Conservation (phyloP, 2,888 invertebrate species). For the Caenorhabditis becei region DNA sequence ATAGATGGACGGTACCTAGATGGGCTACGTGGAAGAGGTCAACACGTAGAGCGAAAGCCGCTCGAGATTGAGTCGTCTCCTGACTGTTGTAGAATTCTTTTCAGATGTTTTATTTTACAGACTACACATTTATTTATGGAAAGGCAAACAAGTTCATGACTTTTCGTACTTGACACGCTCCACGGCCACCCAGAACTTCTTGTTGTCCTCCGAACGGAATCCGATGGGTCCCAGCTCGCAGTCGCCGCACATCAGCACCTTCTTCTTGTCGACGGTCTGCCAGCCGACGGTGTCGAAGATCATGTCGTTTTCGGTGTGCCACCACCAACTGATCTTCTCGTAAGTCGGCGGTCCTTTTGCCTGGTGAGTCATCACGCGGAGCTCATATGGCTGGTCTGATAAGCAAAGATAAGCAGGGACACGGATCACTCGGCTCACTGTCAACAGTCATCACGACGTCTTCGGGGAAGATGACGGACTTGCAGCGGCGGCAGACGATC, state of each 20-base stretch:
- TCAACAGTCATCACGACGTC: conserved; percentile 71
- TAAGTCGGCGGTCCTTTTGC: conserved; percentile 48
- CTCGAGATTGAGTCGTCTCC: no score
- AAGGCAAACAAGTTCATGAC: no score
- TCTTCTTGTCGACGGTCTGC: conserved; percentile 75
- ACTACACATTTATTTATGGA: no score
- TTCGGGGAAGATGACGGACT: conserved; percentile 73
- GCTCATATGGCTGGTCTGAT: conserved; percentile 58
- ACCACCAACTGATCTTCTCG: conserved; percentile 71
- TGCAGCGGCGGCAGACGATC: conserved; percentile 75
- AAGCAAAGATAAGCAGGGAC: neutral
- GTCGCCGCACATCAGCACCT: conserved; percentile 75
- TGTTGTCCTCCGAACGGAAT: conserved; percentile 68
- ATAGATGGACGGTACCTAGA: no score
- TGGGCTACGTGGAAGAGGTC: no score
- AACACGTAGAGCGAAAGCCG: no score
- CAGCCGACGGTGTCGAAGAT: conserved; percentile 77
- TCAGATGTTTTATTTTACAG: no score
- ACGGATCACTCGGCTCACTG: conserved; percentile 53
- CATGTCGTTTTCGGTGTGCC: conserved; percentile 75
- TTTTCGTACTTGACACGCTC: conserved; percentile 71
- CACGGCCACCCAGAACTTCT: conserved; percentile 74
- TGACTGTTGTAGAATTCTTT: no score
- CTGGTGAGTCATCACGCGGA: conserved; percentile 66
- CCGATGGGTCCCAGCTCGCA: conserved; percentile 78